Conservation (phyloP, 2,797 vertebrate genomes). For the Botia almorhae region DNA sequence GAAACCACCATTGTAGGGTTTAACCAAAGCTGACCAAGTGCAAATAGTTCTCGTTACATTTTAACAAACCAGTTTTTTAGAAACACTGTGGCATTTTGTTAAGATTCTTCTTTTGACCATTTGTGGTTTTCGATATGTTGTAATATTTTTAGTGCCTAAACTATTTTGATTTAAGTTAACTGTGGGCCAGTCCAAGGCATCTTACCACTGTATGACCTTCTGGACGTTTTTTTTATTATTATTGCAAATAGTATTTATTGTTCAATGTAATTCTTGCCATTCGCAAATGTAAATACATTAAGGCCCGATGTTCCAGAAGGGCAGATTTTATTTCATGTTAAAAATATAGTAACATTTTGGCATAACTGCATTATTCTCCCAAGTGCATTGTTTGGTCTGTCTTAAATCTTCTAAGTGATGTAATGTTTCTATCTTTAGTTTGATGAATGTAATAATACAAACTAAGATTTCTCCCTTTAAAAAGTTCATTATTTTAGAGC, state of each 20-base stretch:
- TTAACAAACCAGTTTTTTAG: constrained; percentile 16
- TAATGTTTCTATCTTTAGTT: constrained; percentile 2
- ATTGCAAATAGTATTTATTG: constrained; percentile 50
- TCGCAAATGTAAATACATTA: constrained; percentile 38
- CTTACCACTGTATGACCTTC: constrained; percentile 32
- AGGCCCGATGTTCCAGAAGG: constrained; percentile 37
- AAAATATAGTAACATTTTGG: background rate
- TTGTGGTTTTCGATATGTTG: background rate
- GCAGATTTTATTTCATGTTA: constrained; percentile 24
- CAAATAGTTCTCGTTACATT: constrained; percentile 28
- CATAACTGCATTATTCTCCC: constrained; percentile 22
- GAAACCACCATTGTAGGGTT: constrained; percentile 21
- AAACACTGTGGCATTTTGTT: constrained; percentile 21
- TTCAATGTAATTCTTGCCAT: constrained; percentile 39
- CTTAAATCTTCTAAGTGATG: background rate
- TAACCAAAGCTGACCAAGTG: constrained; percentile 51
- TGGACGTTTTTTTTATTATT: constrained; percentile 10
- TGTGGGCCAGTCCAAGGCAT: constrained; percentile 9
- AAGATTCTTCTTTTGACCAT: constrained; percentile 1
- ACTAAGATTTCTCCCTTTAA: constrained; percentile 28
- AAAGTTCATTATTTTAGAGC: background rate
- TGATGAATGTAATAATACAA: constrained; percentile 8
- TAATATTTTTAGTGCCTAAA: too few relatives aligned
- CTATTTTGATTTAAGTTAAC: background rate
- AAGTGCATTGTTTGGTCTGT: constrained; percentile 50